A percentile compares a stretch with the other conserved stretches of the same genome.
These are phyloP conservation scores for Menidia menidia DNA, from an alignment of 2,797 vertebrate species.

Conservation along the genomic window DNA sequence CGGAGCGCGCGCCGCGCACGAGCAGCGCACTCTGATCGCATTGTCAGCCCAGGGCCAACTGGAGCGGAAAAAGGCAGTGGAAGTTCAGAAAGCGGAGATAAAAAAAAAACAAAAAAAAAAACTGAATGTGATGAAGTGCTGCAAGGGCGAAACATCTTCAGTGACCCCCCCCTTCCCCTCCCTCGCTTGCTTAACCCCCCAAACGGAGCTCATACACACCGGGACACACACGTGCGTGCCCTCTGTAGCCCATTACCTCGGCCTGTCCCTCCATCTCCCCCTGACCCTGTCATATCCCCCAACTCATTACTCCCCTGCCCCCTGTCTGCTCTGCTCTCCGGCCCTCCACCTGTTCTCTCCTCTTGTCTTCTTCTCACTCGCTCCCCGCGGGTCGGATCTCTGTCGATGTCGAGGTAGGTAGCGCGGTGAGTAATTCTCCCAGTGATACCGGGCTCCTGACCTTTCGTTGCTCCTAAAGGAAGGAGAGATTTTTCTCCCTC, in stretches of 20 bases:
- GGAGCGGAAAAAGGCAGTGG: conserved; percentile 79
- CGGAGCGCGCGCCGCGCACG: conserved; percentile 58
- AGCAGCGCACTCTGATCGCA: conserved; percentile 70
- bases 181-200: conserved; percentile 1
- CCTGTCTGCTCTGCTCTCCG: conserved; percentile 56
- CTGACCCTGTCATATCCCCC: conserved; percentile 72
- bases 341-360: conserved; percentile 71
- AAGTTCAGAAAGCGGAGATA: conserved; percentile 74
- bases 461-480: conserved; percentile 80
- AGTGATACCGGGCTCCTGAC: conserved; percentile 73
- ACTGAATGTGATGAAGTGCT: conserved; percentile 70
- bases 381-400: conserved; percentile 55
- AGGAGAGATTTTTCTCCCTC: conserved; percentile 69
- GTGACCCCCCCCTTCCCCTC: conserved; percentile 1
- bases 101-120: conserved; percentile 35
- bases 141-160: conserved; percentile 69
- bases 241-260: conserved; percentile 72
- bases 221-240: conserved; percentile 45
- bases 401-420: conserved; percentile 63
- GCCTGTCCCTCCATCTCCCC: conserved; percentile 66
- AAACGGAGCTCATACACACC: conserved; percentile 3
- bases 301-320: conserved; percentile 72
- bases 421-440: conserved; percentile 77
- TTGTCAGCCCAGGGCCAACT: conserved; percentile 70
- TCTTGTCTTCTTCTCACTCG: conserved; percentile 29